phyloP scores from a whole-genome alignment of 2,113 vertebrate species.

The Chaenocephalus aceratus region DNA sequence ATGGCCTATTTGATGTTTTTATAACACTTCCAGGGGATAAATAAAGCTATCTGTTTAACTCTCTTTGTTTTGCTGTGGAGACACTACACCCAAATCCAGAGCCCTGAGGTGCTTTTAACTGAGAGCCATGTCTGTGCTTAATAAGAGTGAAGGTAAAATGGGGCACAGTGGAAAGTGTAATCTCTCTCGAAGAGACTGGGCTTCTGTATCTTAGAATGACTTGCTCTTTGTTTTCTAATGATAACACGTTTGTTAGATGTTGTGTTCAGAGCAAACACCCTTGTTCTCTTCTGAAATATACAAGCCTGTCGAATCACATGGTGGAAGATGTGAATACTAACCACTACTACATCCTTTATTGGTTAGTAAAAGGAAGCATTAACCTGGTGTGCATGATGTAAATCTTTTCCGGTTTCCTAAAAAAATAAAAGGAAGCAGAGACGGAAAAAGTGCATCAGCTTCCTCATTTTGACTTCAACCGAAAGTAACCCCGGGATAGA shows the following conservation, averaged over 20 bases:
- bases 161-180: background rate
- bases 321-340: background rate
- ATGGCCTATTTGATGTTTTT: background rate
- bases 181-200: background rate
- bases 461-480: conserved; percentile 52
- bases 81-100: background rate
- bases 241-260: background rate
- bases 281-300: background rate
- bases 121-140: background rate
- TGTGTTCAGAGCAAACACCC: background rate
- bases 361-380: background rate
- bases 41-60: background rate
- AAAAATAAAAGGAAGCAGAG: background rate
- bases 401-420: background rate
- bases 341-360: background rate
- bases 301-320: conserved; percentile 4
- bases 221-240: background rate
- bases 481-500: conserved; percentile 50
- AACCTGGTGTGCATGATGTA: background rate
- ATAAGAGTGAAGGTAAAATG: background rate
- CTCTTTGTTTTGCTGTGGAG: background rate
- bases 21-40: background rate
- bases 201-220: background rate
- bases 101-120: background rate
- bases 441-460: background rate